Evolutionary conservation across 2,888 invertebrate species (phyloP), one percentile per base, ranked within the genome.

Genomic region (Deilephila porcellus): DNA sequence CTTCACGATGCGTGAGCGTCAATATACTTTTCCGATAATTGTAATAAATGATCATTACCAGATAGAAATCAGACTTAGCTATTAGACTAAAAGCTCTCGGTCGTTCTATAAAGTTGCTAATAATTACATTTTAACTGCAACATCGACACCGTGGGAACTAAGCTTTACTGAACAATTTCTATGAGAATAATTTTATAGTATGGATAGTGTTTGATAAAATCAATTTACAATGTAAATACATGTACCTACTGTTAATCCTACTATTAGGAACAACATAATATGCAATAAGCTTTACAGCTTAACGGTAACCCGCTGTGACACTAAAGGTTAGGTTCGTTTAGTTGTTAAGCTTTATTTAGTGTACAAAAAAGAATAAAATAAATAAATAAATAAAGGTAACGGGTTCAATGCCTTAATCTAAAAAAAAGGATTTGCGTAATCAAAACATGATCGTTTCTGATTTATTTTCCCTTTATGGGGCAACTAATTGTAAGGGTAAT

Each of bases 131-230:
- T 56, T 56, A n/a, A 56, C 56, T 56, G n/a, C 67, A 45, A 20
- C 67, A 14, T 45, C 25, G 20, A 67, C 67, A 63, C 34, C 63
- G 52, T 67, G 67, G 67, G 67, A 67, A 67, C 67, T 20, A 5
- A 45, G 20, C 11, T 25, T 20, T 56, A n/a, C 56, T 45, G 52
- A 67, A 67, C 52, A 67, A 67, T 67, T 67, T 52, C 67, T 52
- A 67, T 52, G 67, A 25, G 67, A 67, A 67, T 67, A 20, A 45
- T 62, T 17, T 29, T 17, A 29, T 14, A 64, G 45, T 37, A 45
- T 56, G 17, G 19, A 56, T 56, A n/a, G 56, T 56, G 56, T 56
- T 56, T 56, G 19, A 56, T 56, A 6, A 56, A 56, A 19, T 56
- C 56, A 6, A 56, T 56, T 56, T 19, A 56, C 56, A 56, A 56